A percentile compares a stretch with the other conserved stretches of the same genome.
Conservation (phyloP, 2,888 invertebrate genomes). For the Allygus modestus region DNA sequence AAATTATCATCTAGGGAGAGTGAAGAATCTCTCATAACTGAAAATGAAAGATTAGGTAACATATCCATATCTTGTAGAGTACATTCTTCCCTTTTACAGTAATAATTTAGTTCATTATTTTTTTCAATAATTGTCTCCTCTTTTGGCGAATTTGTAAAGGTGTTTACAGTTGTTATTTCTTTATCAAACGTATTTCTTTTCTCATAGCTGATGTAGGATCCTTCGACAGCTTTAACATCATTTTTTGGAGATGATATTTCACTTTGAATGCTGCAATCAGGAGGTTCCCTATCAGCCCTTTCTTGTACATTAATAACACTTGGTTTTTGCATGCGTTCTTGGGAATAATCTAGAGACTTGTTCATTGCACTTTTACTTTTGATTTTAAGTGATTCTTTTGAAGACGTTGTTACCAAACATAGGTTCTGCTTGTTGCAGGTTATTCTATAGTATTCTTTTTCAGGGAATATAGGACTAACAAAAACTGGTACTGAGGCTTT, state of each 20-base stretch:
- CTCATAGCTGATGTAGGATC: not conserved
- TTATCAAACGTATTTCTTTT: not conserved
- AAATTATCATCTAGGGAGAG: not conserved
- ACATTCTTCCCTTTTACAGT: not conserved
- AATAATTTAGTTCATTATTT: not conserved
- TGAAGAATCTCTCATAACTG: not conserved
- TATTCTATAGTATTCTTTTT: conserved; percentile 4
- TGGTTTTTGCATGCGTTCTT: not conserved
- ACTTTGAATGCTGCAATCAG: not conserved
- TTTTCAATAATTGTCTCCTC: not conserved
- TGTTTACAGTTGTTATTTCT: not conserved
- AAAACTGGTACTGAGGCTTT: not conserved
- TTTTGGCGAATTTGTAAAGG: not conserved
- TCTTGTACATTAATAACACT: not conserved
- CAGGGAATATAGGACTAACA: conserved; percentile 30
- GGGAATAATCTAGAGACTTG: not conserved
- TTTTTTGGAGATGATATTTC: not conserved
- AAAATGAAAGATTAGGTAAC: not conserved
- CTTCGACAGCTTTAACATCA: not conserved
- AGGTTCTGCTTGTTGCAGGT: not conserved
- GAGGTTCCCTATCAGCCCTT: not conserved
- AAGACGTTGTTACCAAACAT: not conserved
- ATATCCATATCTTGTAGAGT: not conserved
- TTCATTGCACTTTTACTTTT: not conserved
- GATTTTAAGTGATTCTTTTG: not conserved